Conservation (phyloP, 2,113 vertebrate genomes). For the Amphiprion ocellaris region DNA sequence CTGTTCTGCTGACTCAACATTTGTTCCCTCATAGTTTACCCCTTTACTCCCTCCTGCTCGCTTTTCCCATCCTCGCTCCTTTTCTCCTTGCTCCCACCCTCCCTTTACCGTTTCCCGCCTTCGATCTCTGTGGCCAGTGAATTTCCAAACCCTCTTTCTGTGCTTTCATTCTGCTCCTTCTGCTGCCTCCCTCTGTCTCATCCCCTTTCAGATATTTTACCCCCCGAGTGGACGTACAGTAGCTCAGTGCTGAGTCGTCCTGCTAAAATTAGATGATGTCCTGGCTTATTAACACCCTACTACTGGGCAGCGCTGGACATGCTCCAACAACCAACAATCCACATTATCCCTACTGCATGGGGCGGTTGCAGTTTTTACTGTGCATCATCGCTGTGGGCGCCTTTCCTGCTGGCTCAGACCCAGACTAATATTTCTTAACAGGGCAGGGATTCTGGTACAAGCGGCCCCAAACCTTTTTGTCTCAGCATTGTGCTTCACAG, state of each 20-base stretch:
- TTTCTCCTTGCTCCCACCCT: constrained; percentile 14
- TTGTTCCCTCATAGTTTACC: constrained; percentile 55
- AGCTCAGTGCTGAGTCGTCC: constrained; percentile 39
- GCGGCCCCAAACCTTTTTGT: constrained; percentile 22
- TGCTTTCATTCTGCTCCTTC: constrained; percentile 30
- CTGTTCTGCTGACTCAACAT: constrained; percentile 71
- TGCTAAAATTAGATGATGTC: constrained; percentile 66
- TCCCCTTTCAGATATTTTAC: constrained; percentile 53
- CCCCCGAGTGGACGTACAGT: constrained; percentile 30
- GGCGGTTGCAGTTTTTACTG: constrained; percentile 41
- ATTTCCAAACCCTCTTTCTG: constrained; percentile 40
- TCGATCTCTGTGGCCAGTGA: constrained; percentile 38
- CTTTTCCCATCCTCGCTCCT: constrained; percentile 14
- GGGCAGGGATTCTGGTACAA: constrained; percentile 24
- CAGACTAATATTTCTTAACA: constrained; percentile 58
- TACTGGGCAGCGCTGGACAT: constrained; percentile 57
- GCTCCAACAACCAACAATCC: constrained; percentile 61
- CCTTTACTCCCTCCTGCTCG: constrained; percentile 17
- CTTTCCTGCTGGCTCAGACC: constrained; percentile 34
- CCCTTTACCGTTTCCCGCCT: constrained; percentile 18
- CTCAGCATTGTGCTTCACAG: constrained; percentile 21
- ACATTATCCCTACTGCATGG: constrained; percentile 43
- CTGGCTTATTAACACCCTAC: constrained; percentile 65
- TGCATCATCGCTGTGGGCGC: constrained; percentile 12
- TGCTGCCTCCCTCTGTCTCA: neutral